Evolutionary conservation across 2,888 invertebrate species (phyloP).

Genomic region (Drosophila anomalipes): DNA sequence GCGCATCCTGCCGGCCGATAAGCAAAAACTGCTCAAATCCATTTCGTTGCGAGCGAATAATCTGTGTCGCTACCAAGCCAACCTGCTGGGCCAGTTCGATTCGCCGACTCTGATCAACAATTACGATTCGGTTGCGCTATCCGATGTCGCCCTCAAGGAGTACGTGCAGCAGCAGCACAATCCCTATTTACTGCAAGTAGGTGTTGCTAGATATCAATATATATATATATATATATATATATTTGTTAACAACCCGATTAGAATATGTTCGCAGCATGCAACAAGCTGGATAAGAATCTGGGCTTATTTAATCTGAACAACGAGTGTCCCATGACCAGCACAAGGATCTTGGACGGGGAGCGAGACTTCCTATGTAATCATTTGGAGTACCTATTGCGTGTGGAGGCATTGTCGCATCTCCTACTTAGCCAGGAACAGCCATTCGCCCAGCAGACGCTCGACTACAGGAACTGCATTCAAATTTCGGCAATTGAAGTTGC

Average conservation of each 20-base stretch:
- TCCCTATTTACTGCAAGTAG: constrained; percentile 84
- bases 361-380: constrained; percentile 92
- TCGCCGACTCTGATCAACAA: constrained; percentile 92
- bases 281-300: constrained; percentile 69
- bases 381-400: constrained; percentile 96
- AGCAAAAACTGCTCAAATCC: constrained; percentile 87
- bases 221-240: neutral
- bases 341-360: constrained; percentile 86
- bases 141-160: constrained; percentile 91
- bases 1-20: constrained; percentile 86
- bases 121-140: constrained; percentile 88
- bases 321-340: constrained; percentile 3
- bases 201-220: neutral
- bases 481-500: constrained; percentile 87
- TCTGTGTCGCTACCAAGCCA: constrained; percentile 87
- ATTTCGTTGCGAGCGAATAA: constrained; percentile 89
- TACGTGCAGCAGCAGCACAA: constrained; percentile 89
- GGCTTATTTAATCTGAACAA: constrained; percentile 48
- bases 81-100: constrained; percentile 87
- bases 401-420: constrained; percentile 96
- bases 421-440: constrained; percentile 91
- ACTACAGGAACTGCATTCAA: constrained; percentile 88
- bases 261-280: constrained; percentile 65
- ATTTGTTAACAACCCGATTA: constrained; percentile 6
- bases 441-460: constrained; percentile 87